Percentiles rank a stretch among this genome's conserved stretches.
These are phyloP conservation scores for Anolis carolinensis DNA, from an alignment of 2,113 vertebrate species.

Conservation along the genomic window DNA sequence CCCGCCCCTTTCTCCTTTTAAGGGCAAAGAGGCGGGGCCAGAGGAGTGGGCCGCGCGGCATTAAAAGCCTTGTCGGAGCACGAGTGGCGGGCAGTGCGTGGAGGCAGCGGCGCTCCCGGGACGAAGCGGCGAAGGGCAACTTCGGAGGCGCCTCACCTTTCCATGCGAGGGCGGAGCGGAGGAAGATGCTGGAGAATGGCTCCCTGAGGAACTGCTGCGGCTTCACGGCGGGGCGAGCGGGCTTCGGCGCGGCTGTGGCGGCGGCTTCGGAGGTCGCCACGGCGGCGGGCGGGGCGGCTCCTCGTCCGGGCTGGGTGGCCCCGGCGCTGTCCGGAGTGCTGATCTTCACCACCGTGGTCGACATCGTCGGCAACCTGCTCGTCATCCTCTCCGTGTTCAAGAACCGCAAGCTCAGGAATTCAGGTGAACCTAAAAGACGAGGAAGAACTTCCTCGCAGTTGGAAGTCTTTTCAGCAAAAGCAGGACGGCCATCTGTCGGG, in stretches of 20 bases:
- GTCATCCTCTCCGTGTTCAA: slow-evolving; percentile 87
- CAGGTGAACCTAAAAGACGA: slow-evolving; percentile 66
- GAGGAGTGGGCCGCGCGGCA: neutral
- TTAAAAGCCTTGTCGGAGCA: slow-evolving; percentile 27
- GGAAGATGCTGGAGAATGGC: slow-evolving; percentile 72
- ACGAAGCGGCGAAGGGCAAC: fast-evolving
- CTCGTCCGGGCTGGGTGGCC: slow-evolving; percentile 82
- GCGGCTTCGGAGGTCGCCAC: slow-evolving; percentile 29
- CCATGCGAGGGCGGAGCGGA: neutral
- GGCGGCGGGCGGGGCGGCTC: slow-evolving; percentile 49
- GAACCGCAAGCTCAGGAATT: slow-evolving; percentile 88
- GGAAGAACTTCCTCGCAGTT: too few species aligned
- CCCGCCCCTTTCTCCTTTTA: neutral
- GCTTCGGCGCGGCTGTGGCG: neutral
- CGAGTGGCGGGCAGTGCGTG: neutral
- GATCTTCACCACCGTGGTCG: slow-evolving; percentile 88
- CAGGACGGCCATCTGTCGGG: too few species aligned
- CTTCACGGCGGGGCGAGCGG: slow-evolving; percentile 46
- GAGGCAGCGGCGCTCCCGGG: fast-evolving
- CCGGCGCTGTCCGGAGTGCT: slow-evolving; percentile 83
- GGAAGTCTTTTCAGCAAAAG: too few species aligned
- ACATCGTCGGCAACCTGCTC: slow-evolving; percentile 86
- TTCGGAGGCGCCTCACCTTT: too few species aligned
- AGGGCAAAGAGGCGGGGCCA: neutral
- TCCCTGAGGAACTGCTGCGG: slow-evolving; percentile 76